Conservation (phyloP, 1,140 invertebrate genomes). For the Anagrus nilaparvatae region DNA sequence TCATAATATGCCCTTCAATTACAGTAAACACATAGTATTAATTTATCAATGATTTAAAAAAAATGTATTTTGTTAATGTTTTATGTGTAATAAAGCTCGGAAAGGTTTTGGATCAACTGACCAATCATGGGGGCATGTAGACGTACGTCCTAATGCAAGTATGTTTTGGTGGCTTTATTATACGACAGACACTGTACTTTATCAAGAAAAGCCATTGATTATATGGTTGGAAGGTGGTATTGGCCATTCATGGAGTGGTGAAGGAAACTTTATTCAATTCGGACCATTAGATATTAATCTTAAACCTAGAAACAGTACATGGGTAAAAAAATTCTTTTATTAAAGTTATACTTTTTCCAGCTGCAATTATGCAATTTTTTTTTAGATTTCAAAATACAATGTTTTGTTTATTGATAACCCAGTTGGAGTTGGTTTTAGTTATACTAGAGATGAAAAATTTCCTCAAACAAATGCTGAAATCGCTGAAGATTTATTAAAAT, state of each 20-base stretch:
- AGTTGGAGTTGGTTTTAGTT: constrained; percentile 81
- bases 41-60: no score
- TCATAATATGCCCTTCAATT: no score
- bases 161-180: constrained; percentile 79
- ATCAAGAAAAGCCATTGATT: constrained; percentile 62
- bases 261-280: constrained; percentile 67
- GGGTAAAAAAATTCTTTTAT: constrained; percentile 43
- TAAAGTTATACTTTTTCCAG: background rate
- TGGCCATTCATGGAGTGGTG: constrained; percentile 62
- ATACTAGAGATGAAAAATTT: constrained; percentile 52
- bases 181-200: constrained; percentile 47
- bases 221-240: constrained; percentile 71
- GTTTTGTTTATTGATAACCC: constrained; percentile 82
- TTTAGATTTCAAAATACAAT: constrained; percentile 63
- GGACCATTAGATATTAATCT: constrained; percentile 58
- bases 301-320: constrained; percentile 57
- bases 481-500: constrained; percentile 62
- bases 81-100: no score
- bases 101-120: constrained; percentile 46
- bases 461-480: constrained; percentile 61
- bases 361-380: no score
- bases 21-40: no score
- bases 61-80: no score
- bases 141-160: constrained; percentile 56
- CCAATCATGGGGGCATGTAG: constrained; percentile 56